Conservation (phyloP, 2,797 vertebrate genomes). For the Enteromius paludinosus region DNA sequence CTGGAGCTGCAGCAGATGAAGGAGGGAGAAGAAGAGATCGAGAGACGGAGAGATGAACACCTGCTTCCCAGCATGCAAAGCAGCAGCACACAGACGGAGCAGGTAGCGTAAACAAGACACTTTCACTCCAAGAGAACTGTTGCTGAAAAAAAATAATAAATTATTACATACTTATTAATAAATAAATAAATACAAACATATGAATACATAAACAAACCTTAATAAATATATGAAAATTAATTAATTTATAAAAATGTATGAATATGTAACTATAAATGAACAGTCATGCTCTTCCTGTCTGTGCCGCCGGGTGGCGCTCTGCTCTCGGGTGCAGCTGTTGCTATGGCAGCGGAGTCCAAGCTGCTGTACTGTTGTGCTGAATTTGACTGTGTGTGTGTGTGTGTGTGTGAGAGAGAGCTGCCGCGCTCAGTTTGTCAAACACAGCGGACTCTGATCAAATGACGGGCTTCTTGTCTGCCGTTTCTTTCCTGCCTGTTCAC, state of each 20-base stretch:
- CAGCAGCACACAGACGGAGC: constrained; percentile 78
- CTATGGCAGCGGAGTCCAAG: constrained; percentile 80
- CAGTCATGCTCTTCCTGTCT: constrained; percentile 13
- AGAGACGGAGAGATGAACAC: neutral
- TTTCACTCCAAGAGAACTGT: neutral
- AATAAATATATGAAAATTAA: neutral
- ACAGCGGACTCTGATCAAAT: constrained; percentile 66
- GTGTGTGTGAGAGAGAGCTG: constrained; percentile 29
- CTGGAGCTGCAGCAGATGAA: constrained; percentile 15
- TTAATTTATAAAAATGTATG: neutral
- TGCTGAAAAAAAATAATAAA: neutral
- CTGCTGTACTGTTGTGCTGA: constrained; percentile 60
- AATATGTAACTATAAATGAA: neutral
- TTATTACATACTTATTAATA: neutral
- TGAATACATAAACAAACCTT: neutral
- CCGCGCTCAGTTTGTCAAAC: neutral
- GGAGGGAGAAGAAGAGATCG: neutral
- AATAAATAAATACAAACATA: neutral
- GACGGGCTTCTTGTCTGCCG: constrained; percentile 89
- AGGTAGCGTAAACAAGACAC: neutral
- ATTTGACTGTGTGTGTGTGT: constrained; percentile 57
- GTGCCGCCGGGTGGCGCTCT: constrained; percentile 70
- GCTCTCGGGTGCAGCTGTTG: constrained; percentile 80
- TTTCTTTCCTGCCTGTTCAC: constrained; percentile 87
- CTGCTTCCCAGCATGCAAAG: constrained; percentile 63